Evolutionary conservation across 2,113 vertebrate genomes (phyloP), one percentile per base, ranked within the genome.

Genomic region (Tinamus guttatus): DNA sequence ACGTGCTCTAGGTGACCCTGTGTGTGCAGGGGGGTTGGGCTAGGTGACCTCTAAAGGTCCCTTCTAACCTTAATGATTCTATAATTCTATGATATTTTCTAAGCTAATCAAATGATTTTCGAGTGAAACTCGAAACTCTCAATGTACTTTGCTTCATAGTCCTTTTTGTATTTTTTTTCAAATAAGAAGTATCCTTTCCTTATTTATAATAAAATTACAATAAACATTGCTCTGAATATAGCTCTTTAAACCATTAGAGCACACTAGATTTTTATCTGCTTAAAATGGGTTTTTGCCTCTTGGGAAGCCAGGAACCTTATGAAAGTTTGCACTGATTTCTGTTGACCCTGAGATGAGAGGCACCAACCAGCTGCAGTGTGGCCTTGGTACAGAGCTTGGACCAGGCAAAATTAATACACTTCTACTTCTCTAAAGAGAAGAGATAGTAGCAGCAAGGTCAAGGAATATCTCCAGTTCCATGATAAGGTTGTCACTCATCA

Each of bases 401-500:
- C 5, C 40, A 67, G 78, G 20, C 74, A 62, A 18, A 79, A 43
- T 90, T 60, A 68, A 43, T 40, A 7, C 13, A 5, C 34, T 45
- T 81, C 73, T 58, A 21, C 32, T 67, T 41, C 27, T 36, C 40
- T 38, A 9, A 24, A 32, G 59, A 32, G 16, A 87, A 63, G 17
- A 7, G 45, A 47, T 47, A 56, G 18, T 5, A 41, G 34, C 18
- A 65, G 65, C 43, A 56, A 25, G 2, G 9, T 40, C 2, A 24
- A 24, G 11, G 38, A 22, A 0, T 30, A 10, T 7, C 1, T 0
- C n/a, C 2, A 1, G 9, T 32, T 87, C 19, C 43, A 47, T 58
- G 19, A 8, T 71, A 21, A 62, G 11, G 60, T 21, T 75, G 20
- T 40, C 38, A 16, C 65, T 68, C 32, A 11, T 15, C 75, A 18